A percentile compares a stretch with the other conserved stretches of the same genome.
phyloP scores from a whole-genome alignment of 2,888 invertebrate genomes.

The Tenthredo amoena region DNA sequence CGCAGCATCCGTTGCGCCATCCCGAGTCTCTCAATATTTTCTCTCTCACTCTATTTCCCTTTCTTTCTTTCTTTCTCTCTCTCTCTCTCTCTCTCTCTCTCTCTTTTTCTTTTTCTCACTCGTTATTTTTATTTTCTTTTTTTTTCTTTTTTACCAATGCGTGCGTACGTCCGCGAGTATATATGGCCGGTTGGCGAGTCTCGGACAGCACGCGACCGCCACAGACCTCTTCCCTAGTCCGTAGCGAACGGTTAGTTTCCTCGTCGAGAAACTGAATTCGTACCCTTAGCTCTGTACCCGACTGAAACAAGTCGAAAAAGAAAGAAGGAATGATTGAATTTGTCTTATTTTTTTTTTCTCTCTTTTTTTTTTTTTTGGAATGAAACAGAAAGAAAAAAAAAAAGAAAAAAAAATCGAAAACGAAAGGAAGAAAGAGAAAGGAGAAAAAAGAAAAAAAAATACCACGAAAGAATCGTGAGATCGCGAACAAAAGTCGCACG shows the following conservation, averaged over 20 bases:
- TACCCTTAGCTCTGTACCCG: neutral
- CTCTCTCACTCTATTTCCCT: constrained; percentile 1
- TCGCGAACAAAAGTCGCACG: neutral
- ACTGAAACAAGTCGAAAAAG: neutral
- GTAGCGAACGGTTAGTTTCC: constrained; percentile 7
- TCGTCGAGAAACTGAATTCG: neutral
- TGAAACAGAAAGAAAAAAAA: neutral
- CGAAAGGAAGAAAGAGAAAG: no score
- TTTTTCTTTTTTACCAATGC: neutral
- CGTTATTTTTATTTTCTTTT: neutral
- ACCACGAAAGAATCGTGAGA: neutral
- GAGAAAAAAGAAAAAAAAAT: neutral
- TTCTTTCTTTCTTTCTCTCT: neutral
- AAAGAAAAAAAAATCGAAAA: neutral
- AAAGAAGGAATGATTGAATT: neutral
- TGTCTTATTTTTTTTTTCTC: neutral
- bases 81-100: neutral
- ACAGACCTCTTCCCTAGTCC: constrained; percentile 28
- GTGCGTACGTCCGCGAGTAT: constrained; percentile 31
- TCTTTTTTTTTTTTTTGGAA: neutral
- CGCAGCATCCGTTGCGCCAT: constrained; percentile 50
- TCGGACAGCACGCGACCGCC: constrained; percentile 49
- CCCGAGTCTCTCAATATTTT: constrained; percentile 40
- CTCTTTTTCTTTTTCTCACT: no score
- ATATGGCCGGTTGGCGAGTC: neutral